Conservation (phyloP, 2,888 invertebrate species). For the Monoplex corrugatus region DNA sequence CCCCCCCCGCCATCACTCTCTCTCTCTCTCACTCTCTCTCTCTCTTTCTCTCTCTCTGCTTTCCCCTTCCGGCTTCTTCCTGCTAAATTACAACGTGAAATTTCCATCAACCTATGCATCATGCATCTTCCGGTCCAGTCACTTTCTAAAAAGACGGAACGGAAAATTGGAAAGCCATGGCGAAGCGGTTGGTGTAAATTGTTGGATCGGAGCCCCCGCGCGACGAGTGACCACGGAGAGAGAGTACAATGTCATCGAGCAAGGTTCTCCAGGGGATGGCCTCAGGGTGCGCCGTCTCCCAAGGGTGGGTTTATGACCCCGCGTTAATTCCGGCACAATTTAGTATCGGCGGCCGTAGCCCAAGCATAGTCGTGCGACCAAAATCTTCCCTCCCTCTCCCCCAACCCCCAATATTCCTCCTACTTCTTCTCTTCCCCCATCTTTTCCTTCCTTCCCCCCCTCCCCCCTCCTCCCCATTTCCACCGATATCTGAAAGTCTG, state of each 20-base stretch:
- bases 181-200: conserved; percentile 7
- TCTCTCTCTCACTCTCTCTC: too few relatives aligned
- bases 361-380: background rate
- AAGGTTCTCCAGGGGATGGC: background rate
- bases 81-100: background rate
- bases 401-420: background rate
- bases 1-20: background rate
- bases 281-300: background rate
- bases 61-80: background rate
- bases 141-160: conserved; percentile 25
- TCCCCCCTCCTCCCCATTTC: background rate
- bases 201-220: background rate
- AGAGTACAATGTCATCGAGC: conserved; percentile 1
- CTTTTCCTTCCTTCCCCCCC: background rate
- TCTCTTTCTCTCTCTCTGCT: background rate
- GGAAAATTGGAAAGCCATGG: background rate
- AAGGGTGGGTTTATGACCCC: background rate
- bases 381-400: background rate
- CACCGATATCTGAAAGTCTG: background rate
- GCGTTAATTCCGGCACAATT: conserved; percentile 25
- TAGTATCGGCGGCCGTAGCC: background rate
- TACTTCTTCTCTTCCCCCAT: background rate
- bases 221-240: conserved; percentile 9
- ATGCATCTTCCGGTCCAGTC: conserved; percentile 31
- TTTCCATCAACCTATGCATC: conserved; percentile 9